Evolutionary conservation across 1,140 invertebrate species (phyloP).

Genomic region (Drosophila suzukii): DNA sequence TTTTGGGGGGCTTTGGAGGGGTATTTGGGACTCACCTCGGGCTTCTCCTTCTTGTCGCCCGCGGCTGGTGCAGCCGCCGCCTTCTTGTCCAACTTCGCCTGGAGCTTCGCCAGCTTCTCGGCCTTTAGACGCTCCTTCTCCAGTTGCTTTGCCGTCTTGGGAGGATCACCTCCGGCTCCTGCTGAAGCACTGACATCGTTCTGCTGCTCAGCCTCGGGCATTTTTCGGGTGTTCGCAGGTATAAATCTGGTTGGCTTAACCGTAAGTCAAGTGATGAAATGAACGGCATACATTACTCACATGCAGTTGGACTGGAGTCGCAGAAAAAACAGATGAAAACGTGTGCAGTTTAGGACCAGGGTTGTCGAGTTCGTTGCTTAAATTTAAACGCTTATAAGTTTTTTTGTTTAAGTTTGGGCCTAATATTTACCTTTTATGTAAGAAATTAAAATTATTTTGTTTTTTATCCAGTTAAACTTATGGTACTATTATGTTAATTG

Average conservation of each 20-base stretch:
- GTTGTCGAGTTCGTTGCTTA: constrained; percentile 8
- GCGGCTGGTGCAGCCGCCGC: constrained; percentile 84
- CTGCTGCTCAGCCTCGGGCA: constrained; percentile 32
- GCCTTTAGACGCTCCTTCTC: constrained; percentile 95
- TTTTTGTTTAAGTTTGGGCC: no score
- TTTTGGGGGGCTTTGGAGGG: background rate
- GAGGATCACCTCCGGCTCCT: constrained; percentile 78
- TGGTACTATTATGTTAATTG: no score
- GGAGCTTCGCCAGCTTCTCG: constrained; percentile 96
- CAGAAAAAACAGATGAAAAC: constrained; percentile 68
- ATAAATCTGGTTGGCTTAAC: constrained; percentile 41
- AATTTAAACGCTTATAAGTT: background rate
- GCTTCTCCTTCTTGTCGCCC: constrained; percentile 87
- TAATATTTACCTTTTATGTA: no score
- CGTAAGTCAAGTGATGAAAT: constrained; percentile 8
- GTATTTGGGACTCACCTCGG: constrained; percentile 86
- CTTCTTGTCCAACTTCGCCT: constrained; percentile 95
- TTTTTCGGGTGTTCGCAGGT: constrained; percentile 8
- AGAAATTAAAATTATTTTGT: no score
- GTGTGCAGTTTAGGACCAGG: constrained; percentile 59
- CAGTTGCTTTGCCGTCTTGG: constrained; percentile 94
- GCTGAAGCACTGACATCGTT: constrained; percentile 51
- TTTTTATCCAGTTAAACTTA: no score
- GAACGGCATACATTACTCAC: constrained; percentile 43
- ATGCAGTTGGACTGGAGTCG: constrained; percentile 33